phyloP scores from a whole-genome alignment of 2,888 invertebrate genomes.

The Aphrophora alni region DNA sequence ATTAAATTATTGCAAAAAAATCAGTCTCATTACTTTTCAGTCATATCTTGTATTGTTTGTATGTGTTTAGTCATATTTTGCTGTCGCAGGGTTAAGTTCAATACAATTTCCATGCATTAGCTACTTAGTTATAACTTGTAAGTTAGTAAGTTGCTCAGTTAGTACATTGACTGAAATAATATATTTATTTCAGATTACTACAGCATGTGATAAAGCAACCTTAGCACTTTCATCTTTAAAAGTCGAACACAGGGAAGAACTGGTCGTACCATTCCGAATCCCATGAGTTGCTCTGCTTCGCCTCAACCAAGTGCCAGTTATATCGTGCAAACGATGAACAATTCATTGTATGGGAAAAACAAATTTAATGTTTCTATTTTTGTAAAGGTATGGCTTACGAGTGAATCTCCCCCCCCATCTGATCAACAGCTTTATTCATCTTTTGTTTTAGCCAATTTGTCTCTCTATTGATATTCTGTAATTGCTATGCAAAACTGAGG shows the following conservation, averaged over 20 bases:
- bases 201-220: conserved; percentile 71
- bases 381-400: not conserved
- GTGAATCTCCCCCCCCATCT: not conserved
- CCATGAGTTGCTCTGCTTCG: conserved; percentile 60
- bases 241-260: conserved; percentile 86
- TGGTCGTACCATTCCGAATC: conserved; percentile 87
- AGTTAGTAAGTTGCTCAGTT: too few species aligned
- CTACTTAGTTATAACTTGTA: too few species aligned
- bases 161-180: too few species aligned
- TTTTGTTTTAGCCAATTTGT: not conserved
- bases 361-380: conserved; percentile 6
- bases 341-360: not conserved
- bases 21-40: too few species aligned
- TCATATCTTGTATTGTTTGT: too few species aligned
- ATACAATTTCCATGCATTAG: too few species aligned
- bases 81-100: too few species aligned
- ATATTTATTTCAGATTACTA: conserved; percentile 68
- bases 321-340: conserved; percentile 2
- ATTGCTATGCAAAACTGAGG: not conserved
- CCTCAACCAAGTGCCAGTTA: conserved; percentile 1
- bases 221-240: conserved; percentile 78
- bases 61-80: too few species aligned
- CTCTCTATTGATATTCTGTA: not conserved
- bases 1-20: too few species aligned
- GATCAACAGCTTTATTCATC: not conserved